Percentiles rank a stretch among this genome's conserved stretches.
These are phyloP conservation scores for Alces alces DNA, from an alignment of 2,113 vertebrate genomes.

Conservation along the genomic window DNA sequence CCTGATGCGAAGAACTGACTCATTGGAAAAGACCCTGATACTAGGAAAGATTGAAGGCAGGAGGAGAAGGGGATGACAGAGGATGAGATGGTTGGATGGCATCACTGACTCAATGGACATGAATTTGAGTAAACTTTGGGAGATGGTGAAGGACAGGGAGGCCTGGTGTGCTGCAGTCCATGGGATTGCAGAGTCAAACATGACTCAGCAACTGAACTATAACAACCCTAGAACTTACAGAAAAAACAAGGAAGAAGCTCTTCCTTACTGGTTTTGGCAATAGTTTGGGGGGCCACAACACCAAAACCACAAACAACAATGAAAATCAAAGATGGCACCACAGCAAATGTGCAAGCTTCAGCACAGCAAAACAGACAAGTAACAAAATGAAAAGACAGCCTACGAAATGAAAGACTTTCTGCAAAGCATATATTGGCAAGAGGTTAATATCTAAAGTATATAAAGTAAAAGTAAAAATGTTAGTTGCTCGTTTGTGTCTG, in stretches of 20 bases:
- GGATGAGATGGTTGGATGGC: neutral
- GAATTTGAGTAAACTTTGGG: neutral
- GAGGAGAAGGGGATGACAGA: neutral
- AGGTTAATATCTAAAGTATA: neutral
- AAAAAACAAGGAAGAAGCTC: neutral
- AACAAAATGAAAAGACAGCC: neutral
- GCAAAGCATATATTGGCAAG: neutral
- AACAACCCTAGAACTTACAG: neutral
- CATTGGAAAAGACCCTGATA: neutral
- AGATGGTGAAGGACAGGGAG: neutral
- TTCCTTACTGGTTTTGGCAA: neutral
- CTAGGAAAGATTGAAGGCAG: neutral
- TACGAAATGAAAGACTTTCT: neutral
- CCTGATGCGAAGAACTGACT: neutral
- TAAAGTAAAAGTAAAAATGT: neutral
- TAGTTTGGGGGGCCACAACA: neutral
- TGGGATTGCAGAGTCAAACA: neutral
- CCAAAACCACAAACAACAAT: neutral
- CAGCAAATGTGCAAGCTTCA: neutral
- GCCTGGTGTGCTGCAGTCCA: neutral
- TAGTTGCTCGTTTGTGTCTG: neutral
- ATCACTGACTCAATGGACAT: neutral
- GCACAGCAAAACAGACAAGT: neutral
- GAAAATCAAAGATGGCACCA: neutral
- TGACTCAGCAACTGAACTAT: neutral